These are phyloP conservation scores for Esperia sulphurella DNA, from an alignment of 2,888 invertebrate species.

Conservation along the genomic window DNA sequence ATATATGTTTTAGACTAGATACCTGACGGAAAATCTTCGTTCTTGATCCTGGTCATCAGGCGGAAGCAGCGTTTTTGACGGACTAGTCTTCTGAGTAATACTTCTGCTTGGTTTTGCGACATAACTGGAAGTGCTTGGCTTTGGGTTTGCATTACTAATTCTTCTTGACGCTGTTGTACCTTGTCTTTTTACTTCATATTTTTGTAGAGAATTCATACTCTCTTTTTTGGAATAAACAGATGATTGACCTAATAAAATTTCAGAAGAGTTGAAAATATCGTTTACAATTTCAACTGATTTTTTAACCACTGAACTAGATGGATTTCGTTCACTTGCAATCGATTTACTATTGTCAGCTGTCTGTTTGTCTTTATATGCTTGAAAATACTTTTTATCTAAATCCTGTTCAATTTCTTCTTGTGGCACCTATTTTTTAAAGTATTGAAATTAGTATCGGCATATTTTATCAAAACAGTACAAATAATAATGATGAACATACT, in stretches of 20 bases:
- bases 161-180: neutral
- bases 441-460: too few relatives aligned
- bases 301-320: neutral
- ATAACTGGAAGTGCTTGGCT: too few relatives aligned
- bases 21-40: neutral
- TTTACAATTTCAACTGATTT: neutral
- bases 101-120: too few relatives aligned
- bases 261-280: neutral
- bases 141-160: neutral
- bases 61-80: neutral
- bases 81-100: too few relatives aligned
- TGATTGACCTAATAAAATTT: too few relatives aligned
- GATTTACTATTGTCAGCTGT: too few relatives aligned
- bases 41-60: neutral
- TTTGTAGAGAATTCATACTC: neutral
- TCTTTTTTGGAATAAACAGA: neutral
- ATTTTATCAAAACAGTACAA: too few relatives aligned
- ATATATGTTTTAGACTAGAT: too few relatives aligned
- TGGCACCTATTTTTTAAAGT: constrained; percentile 27
- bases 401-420: constrained; percentile 55
- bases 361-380: neutral
- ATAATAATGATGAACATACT: constrained; percentile 23
- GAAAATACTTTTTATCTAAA: constrained; percentile 56
- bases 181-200: neutral
- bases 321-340: neutral